Evolutionary conservation across 2,113 vertebrate genomes (phyloP), one percentile per base, ranked within the genome.

Genomic region (Ciconia stormi): DNA sequence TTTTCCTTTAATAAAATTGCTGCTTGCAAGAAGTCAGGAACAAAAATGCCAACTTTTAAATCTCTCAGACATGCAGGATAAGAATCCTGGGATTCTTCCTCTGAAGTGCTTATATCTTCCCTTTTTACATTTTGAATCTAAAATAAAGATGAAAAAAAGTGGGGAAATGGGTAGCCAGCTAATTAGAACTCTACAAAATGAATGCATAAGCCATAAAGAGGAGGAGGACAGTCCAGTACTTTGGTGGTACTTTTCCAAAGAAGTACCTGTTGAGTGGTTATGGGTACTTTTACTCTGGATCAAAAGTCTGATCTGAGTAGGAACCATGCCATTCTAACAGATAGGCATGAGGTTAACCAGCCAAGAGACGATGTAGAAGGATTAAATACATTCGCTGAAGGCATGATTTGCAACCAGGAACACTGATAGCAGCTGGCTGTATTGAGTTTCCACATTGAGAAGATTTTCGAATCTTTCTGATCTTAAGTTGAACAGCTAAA

Each of bases 381-480:
- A 74, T 52, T 91, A 76, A 84, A 50, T 59, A 46, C 1, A 3
- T 95, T 96, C 92, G 86, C 90, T 79, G 74, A 94, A 58, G 94
- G 61, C 69, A 38, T n/a, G 66, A 17, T 95, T 95, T 55, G 44
- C 73, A 71, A 5, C 32, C 21, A 3, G 74, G 38, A 90, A 14
- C 58, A 20, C 7, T 53, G 76, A 47, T 67, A 94, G 89, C 94
- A 90, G 94, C 94, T 97, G 76, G 89, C 86, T 91, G 11, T 80
- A 25, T 56, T 79, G 67, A 79, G 65, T 87, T 81, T 38, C 58
- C 20, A 47, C 46, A 25, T 91, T 81, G 65, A 93, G 69, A 77
- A 21, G 32, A 72, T 89, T 76, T 96, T 82, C 76, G 77, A 36
- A 82, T 93, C 44, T 86, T 40, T 65, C 47, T 67, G 79, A 72